A percentile compares a stretch with the other conserved stretches of the same genome.
phyloP scores from a whole-genome alignment of 2,888 invertebrate species.

The Poecilobothrus nobilitatus region DNA sequence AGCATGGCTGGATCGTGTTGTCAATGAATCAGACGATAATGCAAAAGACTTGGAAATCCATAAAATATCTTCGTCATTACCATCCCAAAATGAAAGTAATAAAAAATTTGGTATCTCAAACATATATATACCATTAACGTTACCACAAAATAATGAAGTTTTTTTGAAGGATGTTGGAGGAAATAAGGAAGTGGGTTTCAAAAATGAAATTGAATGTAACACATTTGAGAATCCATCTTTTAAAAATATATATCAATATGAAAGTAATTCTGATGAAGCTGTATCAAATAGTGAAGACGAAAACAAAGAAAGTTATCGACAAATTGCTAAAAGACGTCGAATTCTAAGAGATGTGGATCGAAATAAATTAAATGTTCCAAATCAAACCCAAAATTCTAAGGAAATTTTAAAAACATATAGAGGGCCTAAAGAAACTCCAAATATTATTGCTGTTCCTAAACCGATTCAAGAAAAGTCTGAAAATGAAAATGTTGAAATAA shows the following conservation, averaged over 20 bases:
- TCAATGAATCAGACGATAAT: constrained; percentile 22
- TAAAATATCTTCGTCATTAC: constrained; percentile 17
- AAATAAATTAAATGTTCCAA: constrained; percentile 15
- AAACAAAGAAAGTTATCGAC: constrained; percentile 44
- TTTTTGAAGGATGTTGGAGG: no score
- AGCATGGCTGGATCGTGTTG: constrained; percentile 50
- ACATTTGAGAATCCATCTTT: neutral
- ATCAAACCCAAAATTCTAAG: constrained; percentile 13
- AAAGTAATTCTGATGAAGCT: constrained; percentile 59
- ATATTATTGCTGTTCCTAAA: neutral
- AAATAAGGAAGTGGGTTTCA: no score
- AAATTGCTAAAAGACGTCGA: constrained; percentile 51
- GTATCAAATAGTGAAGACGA: constrained; percentile 62
- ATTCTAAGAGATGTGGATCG: constrained; percentile 24
- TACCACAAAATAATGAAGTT: no score
- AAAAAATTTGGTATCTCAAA: constrained; percentile 43
- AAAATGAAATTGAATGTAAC: no score
- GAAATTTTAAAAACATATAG: constrained; percentile 15
- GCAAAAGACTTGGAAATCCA: constrained; percentile 12
- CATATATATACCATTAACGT: neutral
- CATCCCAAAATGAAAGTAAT: constrained; percentile 14
- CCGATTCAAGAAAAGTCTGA: constrained; percentile 9
- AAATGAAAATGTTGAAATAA: constrained; percentile 3
- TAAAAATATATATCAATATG: constrained; percentile 3
- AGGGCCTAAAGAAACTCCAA: neutral